phyloP scores from a whole-genome alignment of 2,797 vertebrate genomes.

The Halcyon badia region DNA sequence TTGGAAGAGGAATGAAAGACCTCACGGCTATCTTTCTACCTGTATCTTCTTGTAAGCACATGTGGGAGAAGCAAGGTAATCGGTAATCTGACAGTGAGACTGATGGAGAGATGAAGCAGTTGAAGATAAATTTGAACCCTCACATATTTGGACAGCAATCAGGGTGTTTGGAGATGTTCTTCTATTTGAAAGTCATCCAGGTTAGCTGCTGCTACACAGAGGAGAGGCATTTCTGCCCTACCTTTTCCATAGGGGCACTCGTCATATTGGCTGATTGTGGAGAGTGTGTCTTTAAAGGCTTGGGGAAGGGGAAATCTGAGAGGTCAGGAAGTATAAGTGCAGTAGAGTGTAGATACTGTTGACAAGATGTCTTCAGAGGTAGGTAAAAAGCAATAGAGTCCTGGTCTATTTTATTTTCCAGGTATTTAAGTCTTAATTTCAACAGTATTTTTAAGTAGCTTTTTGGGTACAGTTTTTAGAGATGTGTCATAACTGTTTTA shows the following conservation, averaged over 20 bases:
- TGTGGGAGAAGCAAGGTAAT: neutral
- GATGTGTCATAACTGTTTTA: neutral
- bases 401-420: neutral
- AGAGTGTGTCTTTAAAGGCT: neutral
- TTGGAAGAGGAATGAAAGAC: neutral
- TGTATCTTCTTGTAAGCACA: neutral
- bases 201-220: rapidly evolving
- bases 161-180: rapidly evolving
- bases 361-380: neutral
- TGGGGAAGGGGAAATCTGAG: neutral
- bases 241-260: neutral
- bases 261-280: neutral
- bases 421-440: neutral
- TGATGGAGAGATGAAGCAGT: neutral
- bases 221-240: neutral
- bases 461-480: neutral
- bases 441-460: neutral
- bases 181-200: neutral
- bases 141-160: rapidly evolving
- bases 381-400: neutral
- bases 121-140: neutral
- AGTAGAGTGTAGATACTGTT: neutral
- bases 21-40: neutral
- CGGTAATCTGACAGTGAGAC: neutral
- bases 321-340: neutral